Evolutionary conservation across 2,797 vertebrate genomes (phyloP).

Genomic region (Orientallactaga sibirica): DNA sequence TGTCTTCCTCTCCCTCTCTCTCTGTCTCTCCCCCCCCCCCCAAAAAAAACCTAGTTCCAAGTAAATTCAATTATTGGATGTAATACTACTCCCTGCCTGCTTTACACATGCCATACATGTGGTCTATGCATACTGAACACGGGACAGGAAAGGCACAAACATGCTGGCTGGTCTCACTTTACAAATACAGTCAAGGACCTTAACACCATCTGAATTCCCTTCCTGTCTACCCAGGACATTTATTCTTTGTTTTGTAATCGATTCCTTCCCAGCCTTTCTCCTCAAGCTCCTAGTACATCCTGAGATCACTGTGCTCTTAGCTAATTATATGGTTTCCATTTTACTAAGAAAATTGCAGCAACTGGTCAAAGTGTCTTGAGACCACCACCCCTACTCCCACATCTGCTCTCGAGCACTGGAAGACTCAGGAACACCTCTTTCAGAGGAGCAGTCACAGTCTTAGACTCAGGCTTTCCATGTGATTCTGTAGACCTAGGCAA

Average conservation of each 20-base stretch:
- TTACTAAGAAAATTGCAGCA: not conserved
- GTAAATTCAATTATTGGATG: not conserved
- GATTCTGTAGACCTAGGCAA: not conserved
- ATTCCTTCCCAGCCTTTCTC: not conserved
- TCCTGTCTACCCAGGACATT: not conserved
- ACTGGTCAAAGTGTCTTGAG: not conserved
- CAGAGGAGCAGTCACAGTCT: not conserved
- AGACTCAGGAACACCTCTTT: too few species aligned
- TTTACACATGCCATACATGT: not conserved
- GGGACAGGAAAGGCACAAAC: not conserved
- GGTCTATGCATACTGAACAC: not conserved
- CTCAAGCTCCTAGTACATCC: not conserved
- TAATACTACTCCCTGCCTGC: not conserved
- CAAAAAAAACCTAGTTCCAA: not conserved
- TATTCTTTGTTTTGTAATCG: not conserved
- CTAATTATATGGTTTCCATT: not conserved
- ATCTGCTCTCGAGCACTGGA: accelerated
- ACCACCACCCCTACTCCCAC: not conserved
- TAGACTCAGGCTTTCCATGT: not conserved
- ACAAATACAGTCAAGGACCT: not conserved
- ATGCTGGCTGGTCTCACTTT: not conserved
- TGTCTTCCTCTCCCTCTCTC: too few species aligned
- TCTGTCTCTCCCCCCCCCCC: too few species aligned
- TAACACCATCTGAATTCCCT: not conserved
- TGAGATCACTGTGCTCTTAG: not conserved